Evolutionary conservation across 2,113 vertebrate genomes (phyloP).

Genomic region (Gambusia affinis): DNA sequence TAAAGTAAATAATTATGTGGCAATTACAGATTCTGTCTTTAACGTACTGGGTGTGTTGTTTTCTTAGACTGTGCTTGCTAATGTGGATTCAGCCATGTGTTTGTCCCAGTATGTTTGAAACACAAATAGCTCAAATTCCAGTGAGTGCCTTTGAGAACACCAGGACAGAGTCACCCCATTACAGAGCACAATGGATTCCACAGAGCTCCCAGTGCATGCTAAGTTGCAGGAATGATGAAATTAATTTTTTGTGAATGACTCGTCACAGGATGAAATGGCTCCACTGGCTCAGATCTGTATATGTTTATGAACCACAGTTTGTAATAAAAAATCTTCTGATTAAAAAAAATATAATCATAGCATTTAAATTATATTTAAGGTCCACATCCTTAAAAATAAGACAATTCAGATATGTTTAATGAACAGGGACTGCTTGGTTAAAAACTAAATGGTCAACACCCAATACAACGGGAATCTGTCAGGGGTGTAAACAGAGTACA

Average conservation of each 20-base stretch:
- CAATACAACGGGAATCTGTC: constrained; percentile 8
- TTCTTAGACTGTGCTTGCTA: constrained; percentile 57
- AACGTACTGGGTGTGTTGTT: constrained; percentile 14
- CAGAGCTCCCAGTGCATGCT: too few relatives aligned
- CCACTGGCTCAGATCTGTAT: too few relatives aligned
- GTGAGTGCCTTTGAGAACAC: constrained; percentile 5
- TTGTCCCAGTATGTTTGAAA: constrained; percentile 41
- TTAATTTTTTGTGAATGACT: too few relatives aligned
- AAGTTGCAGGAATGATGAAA: too few relatives aligned
- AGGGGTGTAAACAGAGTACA: not conserved
- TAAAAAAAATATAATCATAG: too few relatives aligned
- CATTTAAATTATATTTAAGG: not conserved
- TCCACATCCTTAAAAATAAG: not conserved
- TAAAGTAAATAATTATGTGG: constrained; percentile 7
- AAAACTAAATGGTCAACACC: not conserved
- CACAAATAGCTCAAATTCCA: constrained; percentile 52
- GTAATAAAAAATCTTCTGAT: not conserved
- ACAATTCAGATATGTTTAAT: too few relatives aligned
- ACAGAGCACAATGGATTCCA: too few relatives aligned
- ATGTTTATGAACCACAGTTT: too few relatives aligned
- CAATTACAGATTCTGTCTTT: constrained; percentile 1
- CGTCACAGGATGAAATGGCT: too few relatives aligned
- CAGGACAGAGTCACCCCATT: not conserved
- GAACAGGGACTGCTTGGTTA: too few relatives aligned
- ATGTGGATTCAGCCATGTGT: constrained; percentile 63